Percentiles rank a stretch among this genome's conserved stretches.
These are phyloP conservation scores for Syngnathoides biaculeatus DNA, from an alignment of 2,113 vertebrate genomes.

Conservation along the genomic window DNA sequence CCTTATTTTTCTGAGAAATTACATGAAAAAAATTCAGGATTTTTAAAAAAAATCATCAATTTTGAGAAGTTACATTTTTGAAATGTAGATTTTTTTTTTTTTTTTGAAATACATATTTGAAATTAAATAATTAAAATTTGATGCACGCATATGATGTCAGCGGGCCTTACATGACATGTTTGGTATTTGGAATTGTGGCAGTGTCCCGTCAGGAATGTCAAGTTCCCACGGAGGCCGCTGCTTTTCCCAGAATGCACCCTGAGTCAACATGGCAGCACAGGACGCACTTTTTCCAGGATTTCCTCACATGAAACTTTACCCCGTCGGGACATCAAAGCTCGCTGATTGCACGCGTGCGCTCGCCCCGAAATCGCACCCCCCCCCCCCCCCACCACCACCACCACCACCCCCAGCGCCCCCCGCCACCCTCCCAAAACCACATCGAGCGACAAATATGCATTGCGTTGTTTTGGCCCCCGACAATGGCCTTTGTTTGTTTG, in stretches of 20 bases:
- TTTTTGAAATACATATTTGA: no score
- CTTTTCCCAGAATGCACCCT: constrained; percentile 2
- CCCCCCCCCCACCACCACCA: not conserved
- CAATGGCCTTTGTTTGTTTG: constrained; percentile 1
- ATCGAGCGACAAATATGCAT: not conserved
- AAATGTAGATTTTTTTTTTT: no score
- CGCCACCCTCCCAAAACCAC: not conserved
- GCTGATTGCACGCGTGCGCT: not conserved
- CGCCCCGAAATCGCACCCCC: not conserved
- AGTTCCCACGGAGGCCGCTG: constrained; percentile 33
- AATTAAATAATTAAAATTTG: no score
- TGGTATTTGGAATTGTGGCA: not conserved
- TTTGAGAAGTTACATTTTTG: no score
- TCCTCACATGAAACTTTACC: constrained; percentile 55
- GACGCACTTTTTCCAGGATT: constrained; percentile 54
- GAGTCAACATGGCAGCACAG: constrained; percentile 27
- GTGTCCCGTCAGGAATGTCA: not conserved
- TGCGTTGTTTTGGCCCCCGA: not conserved
- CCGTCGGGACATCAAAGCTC: not conserved
- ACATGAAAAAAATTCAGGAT: no score
- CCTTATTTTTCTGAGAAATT: no score
- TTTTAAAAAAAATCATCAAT: no score
- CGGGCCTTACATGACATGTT: not conserved
- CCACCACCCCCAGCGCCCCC: no score
- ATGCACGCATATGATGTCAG: no score